Base-by-base conservation (phyloP, 2,113 vertebrate genomes). In the Eulemur rufifrons region DNA sequence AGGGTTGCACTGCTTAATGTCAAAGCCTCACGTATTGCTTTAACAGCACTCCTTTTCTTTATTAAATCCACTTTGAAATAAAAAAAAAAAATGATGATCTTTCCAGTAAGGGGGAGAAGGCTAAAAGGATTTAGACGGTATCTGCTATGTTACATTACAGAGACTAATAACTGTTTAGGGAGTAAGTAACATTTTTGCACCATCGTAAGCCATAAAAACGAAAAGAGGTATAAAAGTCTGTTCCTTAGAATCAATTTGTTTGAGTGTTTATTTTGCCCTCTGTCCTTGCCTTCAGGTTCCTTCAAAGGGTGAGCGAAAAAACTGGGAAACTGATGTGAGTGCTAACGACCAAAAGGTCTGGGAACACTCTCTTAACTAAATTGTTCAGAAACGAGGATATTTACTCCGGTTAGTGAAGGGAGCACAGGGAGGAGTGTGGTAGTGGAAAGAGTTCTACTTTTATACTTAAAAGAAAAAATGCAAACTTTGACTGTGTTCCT, bases 1-100 rank as follows among this genome's bases (percentile, higher is more conserved):
- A 99, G 98, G 99, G 99, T 99, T 99, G 99, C 98, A 92, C 99
- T 99, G 99, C 99, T 99, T 99, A 99, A 99, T 99, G 99, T 99
- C 99, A 99, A 98, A 99, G 98, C 98, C 98, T 99, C 99, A 99
- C 98, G 99, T 99, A 99, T 99, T 99, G 98, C 99, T 99, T 99
- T 99, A 99, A 99, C 99, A 99, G 99, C 98, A 98, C 98, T 99
- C 98, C 98, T 99, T 99, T 99, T 99, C 99, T 99, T 99, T 99
- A 99, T 99, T 99, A 99, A 99, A 99, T 99, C 99, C 98, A 98
- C 99, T 99, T 99, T 99, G 98, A 99, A 99, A 99, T 99, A 98
- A 98, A 98, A 96, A 98, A 98, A 98, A 98, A 98, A 99, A 98
- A 98, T 98, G 98, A 99, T 99, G 98, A 99, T 99, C 98, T 99